Base-by-base conservation (phyloP, 1,140 invertebrate genomes). In the Diorhabda sublineata region DNA sequence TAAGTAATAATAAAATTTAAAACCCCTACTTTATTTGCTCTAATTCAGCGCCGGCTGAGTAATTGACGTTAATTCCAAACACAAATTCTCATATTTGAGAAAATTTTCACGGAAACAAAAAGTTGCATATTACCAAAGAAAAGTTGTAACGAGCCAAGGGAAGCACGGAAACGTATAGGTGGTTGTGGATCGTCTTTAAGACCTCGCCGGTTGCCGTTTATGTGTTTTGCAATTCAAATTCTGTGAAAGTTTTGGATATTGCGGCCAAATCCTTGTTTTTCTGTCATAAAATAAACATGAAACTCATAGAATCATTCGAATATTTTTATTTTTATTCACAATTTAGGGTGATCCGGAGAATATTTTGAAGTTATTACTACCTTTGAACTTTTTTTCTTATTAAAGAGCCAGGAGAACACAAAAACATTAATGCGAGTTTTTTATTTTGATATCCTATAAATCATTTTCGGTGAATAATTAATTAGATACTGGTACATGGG, bases 241-340 rank as follows among this genome's bases (percentile, higher is more conserved):
- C 7, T 52, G 6, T 45, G 9, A 43, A 62, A 52, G 45, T 62
- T 68, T 45, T 41, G 41, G 6, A 45, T 41, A 58, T 41, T 62
- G 67, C 43, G 47, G n/a, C 45, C 45, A 58, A 68, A 62, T 68
- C 67, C 47, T 41, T 68, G 67, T 68, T 68, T 68, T 63, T 45
- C 67, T 9, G 41, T 68, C 44, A 68, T 68, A 68, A 68, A 68
- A 68, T 68, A 68, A 63, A 68, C 67, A 68, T 68, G 67, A 68
- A 63, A 9, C 62, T 7, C n/a, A 41, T 64, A 64, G 45, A 43
- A 64, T n/a, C 45, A 42, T 64, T 64, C 41, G 47, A n/a, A 52
- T n/a, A 52, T 52, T 52, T 52, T 52, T 52, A 52, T 52, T 52
- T 52, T 6, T 52, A 52, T 52, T 8, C n/a, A 52, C 47, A 52